These are phyloP conservation scores for Euproctis similis DNA, from an alignment of 2,888 invertebrate genomes.

Conservation along the genomic window DNA sequence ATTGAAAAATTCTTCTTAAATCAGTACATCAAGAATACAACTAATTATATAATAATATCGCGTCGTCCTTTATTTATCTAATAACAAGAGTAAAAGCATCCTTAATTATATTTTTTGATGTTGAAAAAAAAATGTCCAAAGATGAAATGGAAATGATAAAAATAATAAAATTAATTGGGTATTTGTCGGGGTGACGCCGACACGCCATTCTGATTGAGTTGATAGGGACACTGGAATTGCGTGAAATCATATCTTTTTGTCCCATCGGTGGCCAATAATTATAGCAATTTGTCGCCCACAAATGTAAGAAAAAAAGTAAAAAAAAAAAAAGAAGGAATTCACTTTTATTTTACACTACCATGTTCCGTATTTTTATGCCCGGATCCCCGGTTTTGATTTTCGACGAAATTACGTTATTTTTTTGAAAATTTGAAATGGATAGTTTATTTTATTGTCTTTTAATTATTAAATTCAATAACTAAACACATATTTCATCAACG, in stretches of 20 bases:
- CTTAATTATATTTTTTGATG: conserved; percentile 4
- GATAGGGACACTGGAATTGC: conserved; percentile 45
- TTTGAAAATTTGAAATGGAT: too few relatives aligned
- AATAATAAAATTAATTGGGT: conserved; percentile 44
- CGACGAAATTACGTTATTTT: too few relatives aligned
- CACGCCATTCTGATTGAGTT: conserved; percentile 41
- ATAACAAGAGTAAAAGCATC: background rate
- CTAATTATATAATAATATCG: background rate
- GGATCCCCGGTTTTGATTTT: too few relatives aligned
- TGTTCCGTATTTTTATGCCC: too few relatives aligned
- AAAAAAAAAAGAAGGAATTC: too few relatives aligned
- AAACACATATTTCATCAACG: too few relatives aligned
- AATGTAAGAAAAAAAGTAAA: conserved; percentile 22
- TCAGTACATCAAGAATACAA: background rate
- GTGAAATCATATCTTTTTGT: conserved; percentile 43
- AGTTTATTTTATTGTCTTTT: too few relatives aligned
- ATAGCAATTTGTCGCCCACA: conserved; percentile 53
- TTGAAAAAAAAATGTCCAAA: conserved; percentile 14
- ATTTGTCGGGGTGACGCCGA: conserved; percentile 50
- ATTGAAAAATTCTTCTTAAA: too few relatives aligned
- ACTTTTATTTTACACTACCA: conserved; percentile 17
- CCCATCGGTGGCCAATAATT: conserved; percentile 46
- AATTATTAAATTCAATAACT: too few relatives aligned
- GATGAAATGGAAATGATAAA: conserved; percentile 27
- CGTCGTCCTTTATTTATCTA: background rate